A percentile compares a stretch with the other conserved stretches of the same genome.
Conservation (phyloP, 2,797 vertebrate genomes). For the Crenichthys baileyi region DNA sequence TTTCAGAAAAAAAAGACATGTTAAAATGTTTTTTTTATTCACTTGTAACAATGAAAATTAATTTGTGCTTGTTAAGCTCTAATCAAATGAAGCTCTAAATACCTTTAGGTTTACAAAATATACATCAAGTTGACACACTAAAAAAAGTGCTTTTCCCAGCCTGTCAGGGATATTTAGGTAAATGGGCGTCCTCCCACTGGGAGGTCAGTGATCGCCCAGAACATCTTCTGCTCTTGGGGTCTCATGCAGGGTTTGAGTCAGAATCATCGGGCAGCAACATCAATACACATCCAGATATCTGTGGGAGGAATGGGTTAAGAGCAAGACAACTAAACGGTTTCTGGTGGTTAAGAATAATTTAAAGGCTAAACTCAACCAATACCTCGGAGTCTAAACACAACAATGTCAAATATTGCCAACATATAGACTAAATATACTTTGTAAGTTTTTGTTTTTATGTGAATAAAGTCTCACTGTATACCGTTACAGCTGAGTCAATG, state of each 20-base stretch:
- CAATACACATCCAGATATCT: not conserved
- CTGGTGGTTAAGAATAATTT: slow-evolving; percentile 13
- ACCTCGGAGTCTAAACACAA: not conserved
- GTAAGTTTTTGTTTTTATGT: not conserved
- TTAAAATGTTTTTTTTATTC: not conserved
- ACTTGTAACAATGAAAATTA: not conserved
- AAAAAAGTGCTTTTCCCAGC: not conserved
- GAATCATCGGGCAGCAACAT: slow-evolving; percentile 12
- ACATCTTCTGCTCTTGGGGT: slow-evolving; percentile 20
- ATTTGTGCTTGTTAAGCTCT: not conserved
- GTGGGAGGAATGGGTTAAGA: slow-evolving; percentile 1
- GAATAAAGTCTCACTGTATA: too few relatives aligned
- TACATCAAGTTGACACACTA: not conserved
- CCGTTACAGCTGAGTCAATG: not conserved
- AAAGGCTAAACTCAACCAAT: slow-evolving; percentile 1
- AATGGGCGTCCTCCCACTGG: slow-evolving; percentile 27
- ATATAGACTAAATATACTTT: slow-evolving; percentile 9
- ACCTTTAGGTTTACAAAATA: not conserved
- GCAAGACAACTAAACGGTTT: not conserved
- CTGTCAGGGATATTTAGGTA: slow-evolving; percentile 44
- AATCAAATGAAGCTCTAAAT: not conserved
- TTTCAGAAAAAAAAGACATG: not conserved
- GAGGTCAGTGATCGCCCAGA: slow-evolving; percentile 17
- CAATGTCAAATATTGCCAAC: slow-evolving; percentile 13
- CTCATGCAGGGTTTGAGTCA: slow-evolving; percentile 28